phyloP scores from a whole-genome alignment of 1,140 invertebrate genomes.

The Ladona fulva region DNA sequence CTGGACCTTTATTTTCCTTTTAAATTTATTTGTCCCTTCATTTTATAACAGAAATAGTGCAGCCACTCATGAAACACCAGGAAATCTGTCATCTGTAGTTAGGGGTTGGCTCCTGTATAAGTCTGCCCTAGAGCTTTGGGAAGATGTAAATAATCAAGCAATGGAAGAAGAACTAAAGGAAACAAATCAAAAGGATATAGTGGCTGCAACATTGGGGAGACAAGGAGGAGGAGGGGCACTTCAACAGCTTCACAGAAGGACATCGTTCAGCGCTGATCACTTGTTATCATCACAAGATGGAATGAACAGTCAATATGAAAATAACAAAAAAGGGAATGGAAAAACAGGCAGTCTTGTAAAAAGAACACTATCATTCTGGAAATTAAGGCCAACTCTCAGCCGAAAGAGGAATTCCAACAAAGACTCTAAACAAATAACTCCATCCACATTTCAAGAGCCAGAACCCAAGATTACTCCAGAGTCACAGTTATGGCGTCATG shows the following conservation, averaged over 20 bases:
- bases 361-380: not conserved
- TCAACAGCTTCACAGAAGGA: not conserved
- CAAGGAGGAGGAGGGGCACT: slow-evolving; percentile 16
- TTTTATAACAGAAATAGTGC: not conserved
- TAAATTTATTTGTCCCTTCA: not conserved
- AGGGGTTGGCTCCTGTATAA: slow-evolving; percentile 40
- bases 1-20: not conserved
- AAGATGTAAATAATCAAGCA: slow-evolving; percentile 28
- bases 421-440: not conserved
- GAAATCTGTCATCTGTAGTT: not conserved
- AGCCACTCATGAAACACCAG: not conserved
- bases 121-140: slow-evolving; percentile 40
- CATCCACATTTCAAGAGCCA: not conserved
- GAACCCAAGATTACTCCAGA: not conserved
- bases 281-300: not conserved
- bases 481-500: not conserved
- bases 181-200: not conserved
- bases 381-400: not conserved
- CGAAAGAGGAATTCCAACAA: not conserved
- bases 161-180: not conserved
- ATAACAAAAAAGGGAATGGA: not conserved
- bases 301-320: not conserved
- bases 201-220: slow-evolving; percentile 19
- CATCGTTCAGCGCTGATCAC: not conserved
- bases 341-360: not conserved